Evolutionary conservation across 2,888 invertebrate genomes (phyloP).

Genomic region (Caenorhabditis parvicauda): DNA sequence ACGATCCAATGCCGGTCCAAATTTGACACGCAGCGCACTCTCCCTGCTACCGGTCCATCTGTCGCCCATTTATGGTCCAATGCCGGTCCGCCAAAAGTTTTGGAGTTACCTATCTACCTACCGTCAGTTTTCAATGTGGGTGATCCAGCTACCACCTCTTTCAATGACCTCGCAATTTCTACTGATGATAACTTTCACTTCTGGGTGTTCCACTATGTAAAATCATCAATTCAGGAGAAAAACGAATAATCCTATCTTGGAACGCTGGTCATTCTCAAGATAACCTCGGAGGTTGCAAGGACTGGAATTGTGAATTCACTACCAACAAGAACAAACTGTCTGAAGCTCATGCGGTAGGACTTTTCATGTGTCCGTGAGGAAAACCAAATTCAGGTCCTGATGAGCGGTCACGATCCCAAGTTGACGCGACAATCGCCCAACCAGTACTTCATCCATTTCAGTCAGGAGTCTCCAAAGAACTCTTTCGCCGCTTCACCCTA

Average conservation of each 20-base stretch:
- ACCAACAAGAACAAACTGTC: conserved; percentile 16
- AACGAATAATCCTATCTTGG: conserved; percentile 35
- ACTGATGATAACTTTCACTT: no score
- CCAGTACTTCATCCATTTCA: conserved; percentile 44
- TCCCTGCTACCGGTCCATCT: no score
- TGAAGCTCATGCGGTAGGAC: conserved; percentile 28
- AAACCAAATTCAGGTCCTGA: conserved; percentile 4
- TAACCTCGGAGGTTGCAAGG: conserved; percentile 55
- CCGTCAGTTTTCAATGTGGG: no score
- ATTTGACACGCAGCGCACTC: no score
- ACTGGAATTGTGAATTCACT: conserved; percentile 57
- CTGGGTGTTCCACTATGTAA: no score
- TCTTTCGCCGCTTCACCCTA: conserved; percentile 20
- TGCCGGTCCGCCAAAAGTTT: no score
- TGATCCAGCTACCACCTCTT: no score
- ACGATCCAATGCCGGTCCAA: no score
- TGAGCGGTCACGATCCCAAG: conserved; percentile 15
- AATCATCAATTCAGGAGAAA: conserved; percentile 23
- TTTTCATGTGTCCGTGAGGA: not conserved
- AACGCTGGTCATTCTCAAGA: conserved; percentile 39
- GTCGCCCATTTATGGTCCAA: no score
- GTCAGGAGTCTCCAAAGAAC: conserved; percentile 44
- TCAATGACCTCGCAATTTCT: no score
- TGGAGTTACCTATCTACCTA: no score
- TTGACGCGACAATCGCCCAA: conserved; percentile 17